Base-by-base conservation (phyloP, 1,140 invertebrate genomes). In the Armadillidium nasatum region DNA sequence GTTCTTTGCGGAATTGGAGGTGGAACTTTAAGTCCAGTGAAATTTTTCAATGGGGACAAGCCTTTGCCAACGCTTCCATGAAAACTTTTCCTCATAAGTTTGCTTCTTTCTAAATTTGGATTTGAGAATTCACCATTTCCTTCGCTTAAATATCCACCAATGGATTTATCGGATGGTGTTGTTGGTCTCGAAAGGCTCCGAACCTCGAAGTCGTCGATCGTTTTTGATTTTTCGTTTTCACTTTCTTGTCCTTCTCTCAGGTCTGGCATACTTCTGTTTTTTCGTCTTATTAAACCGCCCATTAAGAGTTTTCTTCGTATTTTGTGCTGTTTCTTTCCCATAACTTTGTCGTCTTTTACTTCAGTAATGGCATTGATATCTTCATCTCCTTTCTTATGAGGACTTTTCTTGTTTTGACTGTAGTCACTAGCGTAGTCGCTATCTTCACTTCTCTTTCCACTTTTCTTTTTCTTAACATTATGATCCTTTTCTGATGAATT, bases 181-280 rank as follows among this genome's bases (percentile, higher is more conserved):
- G 76, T 79, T 7, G 78, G 81, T 44, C 78, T 77, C 43, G 79
- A 79, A 13, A 82, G 73, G 67, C 82, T 80, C 0, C 79, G 77
- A 43, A 82, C 76, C 72, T 78, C 77, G 10, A 77, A 72, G 74
- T 81, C 79, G 72, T 82, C 76, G 21, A 82, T 3, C 43, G 76
- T n/a, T 78, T 82, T 44, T 75, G 68, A 69, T 83, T 84, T 70
- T 10, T 85, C 86, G 78, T 88, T 88, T 77, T 91, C 89, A 1
- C 88, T 88, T 83, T 80, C 81, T 45, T 80, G 79, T 10, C 83
- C 82, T 78, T 94, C 93, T 1, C 93, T 89, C 19, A 96, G 85
- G 87, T 96, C 94, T 0, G 94, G 94, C 91, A 96, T 93, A 76
- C 93, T 94, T 78, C 93, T 86, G 84, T 96, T 96, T 84, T 95